Conservation (phyloP, 2,113 vertebrate species). For the Thunnus thynnus region DNA sequence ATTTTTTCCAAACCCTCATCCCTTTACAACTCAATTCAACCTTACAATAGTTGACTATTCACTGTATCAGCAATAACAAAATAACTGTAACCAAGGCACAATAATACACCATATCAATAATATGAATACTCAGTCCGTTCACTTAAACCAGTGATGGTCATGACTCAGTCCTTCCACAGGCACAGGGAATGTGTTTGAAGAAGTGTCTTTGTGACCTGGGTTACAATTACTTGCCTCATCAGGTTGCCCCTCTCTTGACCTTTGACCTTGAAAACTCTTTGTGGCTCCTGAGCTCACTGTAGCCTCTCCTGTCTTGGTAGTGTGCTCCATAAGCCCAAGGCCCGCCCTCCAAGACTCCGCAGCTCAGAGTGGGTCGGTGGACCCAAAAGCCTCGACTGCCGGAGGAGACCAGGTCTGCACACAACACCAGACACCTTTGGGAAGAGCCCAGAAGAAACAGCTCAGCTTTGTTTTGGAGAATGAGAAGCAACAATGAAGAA, state of each 20-base stretch:
- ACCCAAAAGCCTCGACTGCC: constrained; percentile 3
- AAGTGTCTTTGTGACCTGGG: no score
- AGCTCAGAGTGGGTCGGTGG: background rate
- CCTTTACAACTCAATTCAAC: no score
- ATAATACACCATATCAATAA: no score
- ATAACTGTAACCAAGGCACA: no score
- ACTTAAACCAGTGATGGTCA: no score
- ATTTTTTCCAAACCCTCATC: no score
- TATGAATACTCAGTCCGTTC: no score
- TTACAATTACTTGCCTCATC: no score
- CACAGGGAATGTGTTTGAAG: no score
- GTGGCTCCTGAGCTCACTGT: background rate
- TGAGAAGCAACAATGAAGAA: constrained; percentile 55
- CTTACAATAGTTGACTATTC: no score
- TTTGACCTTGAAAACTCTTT: constrained; percentile 8
- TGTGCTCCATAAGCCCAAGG: constrained; percentile 64
- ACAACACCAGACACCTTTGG: constrained; percentile 1
- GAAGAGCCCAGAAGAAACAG: constrained; percentile 62
- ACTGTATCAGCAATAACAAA: no score
- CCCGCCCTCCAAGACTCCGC: constrained; percentile 19
- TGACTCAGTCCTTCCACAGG: no score
- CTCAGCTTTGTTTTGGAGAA: constrained; percentile 74
- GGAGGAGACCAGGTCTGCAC: constrained; percentile 22
- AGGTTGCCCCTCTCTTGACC: background rate
- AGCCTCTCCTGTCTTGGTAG: constrained; percentile 33